Evolutionary conservation across 2,797 vertebrate genomes (phyloP).

Genomic region (Ataeniobius toweri): DNA sequence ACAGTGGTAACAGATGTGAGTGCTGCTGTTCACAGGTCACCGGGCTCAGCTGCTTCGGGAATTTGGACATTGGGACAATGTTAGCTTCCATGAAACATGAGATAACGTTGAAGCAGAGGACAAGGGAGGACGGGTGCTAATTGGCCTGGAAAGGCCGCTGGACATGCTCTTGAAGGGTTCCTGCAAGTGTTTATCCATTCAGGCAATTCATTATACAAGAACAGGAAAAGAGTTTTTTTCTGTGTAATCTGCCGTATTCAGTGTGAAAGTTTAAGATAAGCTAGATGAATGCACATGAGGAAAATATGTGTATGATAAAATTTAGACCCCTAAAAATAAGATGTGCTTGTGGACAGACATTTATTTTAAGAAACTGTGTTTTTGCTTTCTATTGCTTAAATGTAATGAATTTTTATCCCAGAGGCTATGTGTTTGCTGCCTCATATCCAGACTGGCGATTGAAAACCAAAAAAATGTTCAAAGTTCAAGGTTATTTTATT

Average conservation of each 20-base stretch:
- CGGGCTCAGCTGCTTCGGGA: conserved; percentile 24
- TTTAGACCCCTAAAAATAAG: neutral
- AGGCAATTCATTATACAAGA: conserved; percentile 8
- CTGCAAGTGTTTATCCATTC: conserved; percentile 21
- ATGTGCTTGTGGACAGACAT: neutral
- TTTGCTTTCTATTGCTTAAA: conserved; percentile 28
- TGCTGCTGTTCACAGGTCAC: conserved; percentile 17
- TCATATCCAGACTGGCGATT: conserved; percentile 16
- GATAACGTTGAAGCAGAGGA: conserved; percentile 21
- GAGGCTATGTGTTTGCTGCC: conserved; percentile 8
- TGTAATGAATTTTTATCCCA: conserved; percentile 21
- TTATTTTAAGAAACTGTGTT: conserved; percentile 15
- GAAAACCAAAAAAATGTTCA: conserved; percentile 10
- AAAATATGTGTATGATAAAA: conserved; percentile 8
- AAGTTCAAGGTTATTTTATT: no score
- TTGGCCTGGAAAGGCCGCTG: conserved; percentile 31
- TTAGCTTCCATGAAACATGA: conserved; percentile 28
- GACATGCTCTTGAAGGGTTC: conserved; percentile 34
- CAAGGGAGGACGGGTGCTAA: conserved; percentile 25
- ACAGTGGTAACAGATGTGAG: conserved; percentile 18
- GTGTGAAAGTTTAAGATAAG: neutral
- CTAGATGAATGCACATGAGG: neutral
- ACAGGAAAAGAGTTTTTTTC: conserved; percentile 7
- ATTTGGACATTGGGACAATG: conserved; percentile 24
- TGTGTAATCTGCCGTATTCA: neutral